Evolutionary conservation across 1,140 invertebrate genomes (phyloP).

Genomic region (Trachelipus rathkii): DNA sequence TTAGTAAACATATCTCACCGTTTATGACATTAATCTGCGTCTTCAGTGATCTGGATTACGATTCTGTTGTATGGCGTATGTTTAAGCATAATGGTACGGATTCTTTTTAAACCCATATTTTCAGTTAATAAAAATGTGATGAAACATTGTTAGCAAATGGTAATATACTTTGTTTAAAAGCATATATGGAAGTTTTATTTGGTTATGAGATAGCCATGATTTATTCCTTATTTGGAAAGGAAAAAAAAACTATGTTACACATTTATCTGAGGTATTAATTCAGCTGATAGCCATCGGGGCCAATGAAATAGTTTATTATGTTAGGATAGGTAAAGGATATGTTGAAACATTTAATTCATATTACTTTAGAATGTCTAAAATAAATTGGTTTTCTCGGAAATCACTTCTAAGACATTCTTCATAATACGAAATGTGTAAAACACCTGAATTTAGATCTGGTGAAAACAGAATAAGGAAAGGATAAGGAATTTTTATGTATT

Average conservation of each 20-base stretch:
- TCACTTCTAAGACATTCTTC: not conserved
- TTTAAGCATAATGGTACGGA: no score
- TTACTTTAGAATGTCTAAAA: not conserved
- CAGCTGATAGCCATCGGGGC: constrained; percentile 6
- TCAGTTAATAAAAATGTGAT: not conserved
- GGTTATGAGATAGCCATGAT: not conserved
- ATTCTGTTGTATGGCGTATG: no score
- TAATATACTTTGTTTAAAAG: not conserved
- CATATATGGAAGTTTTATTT: constrained; percentile 5
- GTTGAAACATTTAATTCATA: constrained; percentile 4
- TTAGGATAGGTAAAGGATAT: constrained; percentile 3
- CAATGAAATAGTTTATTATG: constrained; percentile 8
- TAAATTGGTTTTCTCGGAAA: not conserved
- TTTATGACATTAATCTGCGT: no score
- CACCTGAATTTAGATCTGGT: no score
- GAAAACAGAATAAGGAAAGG: no score
- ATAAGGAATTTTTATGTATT: no score
- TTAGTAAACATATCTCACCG: no score
- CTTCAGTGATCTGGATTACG: no score
- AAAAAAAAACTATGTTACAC: no score
- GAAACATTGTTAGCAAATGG: not conserved
- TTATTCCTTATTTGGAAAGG: no score
- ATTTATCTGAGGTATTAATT: no score
- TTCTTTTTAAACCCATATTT: no score
- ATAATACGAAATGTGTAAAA: not conserved